These are phyloP conservation scores for Noctua fimbriata DNA, from an alignment of 2,888 invertebrate species.

Conservation along the genomic window DNA sequence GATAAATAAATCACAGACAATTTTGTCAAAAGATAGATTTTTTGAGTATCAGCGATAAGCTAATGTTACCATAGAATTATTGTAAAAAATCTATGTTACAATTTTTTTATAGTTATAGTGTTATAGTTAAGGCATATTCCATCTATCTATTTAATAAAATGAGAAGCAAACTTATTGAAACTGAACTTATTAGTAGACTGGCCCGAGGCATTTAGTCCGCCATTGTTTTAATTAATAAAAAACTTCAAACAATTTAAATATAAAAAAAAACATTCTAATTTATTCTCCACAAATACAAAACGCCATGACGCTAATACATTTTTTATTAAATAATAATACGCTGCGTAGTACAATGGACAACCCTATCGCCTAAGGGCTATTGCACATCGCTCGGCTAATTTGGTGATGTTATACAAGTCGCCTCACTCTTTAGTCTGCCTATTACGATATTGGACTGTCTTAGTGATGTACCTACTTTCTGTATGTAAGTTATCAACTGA, in stretches of 20 bases:
- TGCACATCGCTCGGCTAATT: slow-evolving; percentile 88
- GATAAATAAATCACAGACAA: neutral
- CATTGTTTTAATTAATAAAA: neutral
- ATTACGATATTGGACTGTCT: slow-evolving; percentile 87
- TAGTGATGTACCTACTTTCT: slow-evolving; percentile 71
- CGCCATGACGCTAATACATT: slow-evolving; percentile 54
- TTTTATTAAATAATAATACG: slow-evolving; percentile 52
- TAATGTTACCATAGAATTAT: neutral
- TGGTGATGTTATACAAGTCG: slow-evolving; percentile 90
- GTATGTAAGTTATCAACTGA: slow-evolving; percentile 50
- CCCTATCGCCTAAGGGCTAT: slow-evolving; percentile 87
- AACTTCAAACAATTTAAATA: neutral
- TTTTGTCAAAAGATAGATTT: neutral
- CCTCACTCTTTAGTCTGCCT: slow-evolving; percentile 89
- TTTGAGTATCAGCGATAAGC: neutral
- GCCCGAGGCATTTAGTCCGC: neutral
- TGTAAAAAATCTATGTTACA: neutral
- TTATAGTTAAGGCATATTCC: neutral
- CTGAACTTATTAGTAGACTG: neutral
- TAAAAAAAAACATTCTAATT: slow-evolving; percentile 7
- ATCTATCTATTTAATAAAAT: neutral
- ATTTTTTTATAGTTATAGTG: neutral
- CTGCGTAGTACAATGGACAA: slow-evolving; percentile 70
- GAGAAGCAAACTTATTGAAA: neutral
- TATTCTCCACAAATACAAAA: slow-evolving; percentile 22